phyloP scores from a whole-genome alignment of 2,113 vertebrate genomes.

The Stercorarius parasiticus region DNA sequence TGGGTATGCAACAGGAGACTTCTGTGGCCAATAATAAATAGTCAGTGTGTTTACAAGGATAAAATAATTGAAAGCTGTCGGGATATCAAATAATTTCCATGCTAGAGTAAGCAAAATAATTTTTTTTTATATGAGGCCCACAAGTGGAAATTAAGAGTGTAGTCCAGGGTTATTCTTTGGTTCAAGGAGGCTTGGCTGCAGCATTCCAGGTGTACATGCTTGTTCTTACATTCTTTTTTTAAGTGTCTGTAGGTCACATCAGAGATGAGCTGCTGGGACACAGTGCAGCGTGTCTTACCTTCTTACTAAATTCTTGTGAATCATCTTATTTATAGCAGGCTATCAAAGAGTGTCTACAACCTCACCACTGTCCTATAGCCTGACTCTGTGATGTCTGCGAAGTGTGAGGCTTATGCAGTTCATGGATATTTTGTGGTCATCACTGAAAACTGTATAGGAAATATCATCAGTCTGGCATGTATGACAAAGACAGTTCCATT shows the following conservation, averaged over 20 bases:
- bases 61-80: not conserved
- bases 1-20: not conserved
- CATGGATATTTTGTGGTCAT: not conserved
- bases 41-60: not conserved
- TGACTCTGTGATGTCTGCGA: not conserved
- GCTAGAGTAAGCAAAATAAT: not conserved
- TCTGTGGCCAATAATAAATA: not conserved
- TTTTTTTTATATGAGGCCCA: not conserved
- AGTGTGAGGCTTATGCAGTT: not conserved
- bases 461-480: not conserved
- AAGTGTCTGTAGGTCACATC: not conserved
- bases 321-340: not conserved
- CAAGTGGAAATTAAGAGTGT: not conserved
- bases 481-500: not conserved
- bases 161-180: not conserved
- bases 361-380: not conserved
- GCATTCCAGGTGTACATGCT: rapidly evolving
- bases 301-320: not conserved
- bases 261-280: not conserved
- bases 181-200: not conserved
- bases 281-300: rapidly evolving
- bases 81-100: not conserved
- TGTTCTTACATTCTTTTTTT: not conserved
- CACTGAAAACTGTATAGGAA: not conserved
- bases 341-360: not conserved